Conservation (phyloP, 2,797 vertebrate genomes). For the Tachyglossus aculeatus region DNA sequence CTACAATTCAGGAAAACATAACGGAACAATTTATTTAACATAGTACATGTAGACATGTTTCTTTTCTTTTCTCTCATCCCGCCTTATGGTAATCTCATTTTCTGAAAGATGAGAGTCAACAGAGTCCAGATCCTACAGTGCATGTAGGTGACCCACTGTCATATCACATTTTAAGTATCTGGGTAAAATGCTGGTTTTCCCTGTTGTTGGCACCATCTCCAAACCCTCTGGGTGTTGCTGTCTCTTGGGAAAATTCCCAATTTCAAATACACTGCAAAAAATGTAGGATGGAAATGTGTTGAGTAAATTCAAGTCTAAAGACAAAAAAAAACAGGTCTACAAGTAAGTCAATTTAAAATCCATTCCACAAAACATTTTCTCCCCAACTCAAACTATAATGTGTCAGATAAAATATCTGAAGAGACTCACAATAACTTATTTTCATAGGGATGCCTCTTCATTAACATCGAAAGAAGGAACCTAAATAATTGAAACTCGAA, state of each 20-base stretch:
- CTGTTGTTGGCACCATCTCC: background rate
- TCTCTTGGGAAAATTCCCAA: background rate
- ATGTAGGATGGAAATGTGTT: conserved; percentile 15
- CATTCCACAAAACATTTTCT: conserved; percentile 30
- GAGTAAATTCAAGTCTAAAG: conserved; percentile 15
- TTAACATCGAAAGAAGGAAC: background rate
- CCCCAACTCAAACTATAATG: background rate
- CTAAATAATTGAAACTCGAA: background rate
- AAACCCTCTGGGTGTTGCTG: background rate
- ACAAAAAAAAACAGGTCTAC: background rate
- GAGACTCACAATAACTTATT: background rate
- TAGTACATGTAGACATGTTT: background rate
- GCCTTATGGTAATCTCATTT: background rate
- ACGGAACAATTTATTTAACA: background rate
- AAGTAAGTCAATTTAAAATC: conserved; percentile 11
- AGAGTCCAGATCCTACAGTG: background rate
- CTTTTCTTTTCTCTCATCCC: no score
- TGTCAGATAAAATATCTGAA: conserved; percentile 1
- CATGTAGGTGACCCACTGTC: background rate
- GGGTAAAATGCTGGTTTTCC: background rate
- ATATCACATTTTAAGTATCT: conserved; percentile 9
- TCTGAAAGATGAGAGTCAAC: background rate
- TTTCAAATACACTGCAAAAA: background rate
- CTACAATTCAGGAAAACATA: conserved; percentile 1
- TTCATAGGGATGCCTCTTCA: background rate